A percentile compares a stretch with the other conserved stretches of the same genome.
These are phyloP conservation scores for Monopis laevigella DNA, from an alignment of 2,888 invertebrate genomes.

Conservation along the genomic window DNA sequence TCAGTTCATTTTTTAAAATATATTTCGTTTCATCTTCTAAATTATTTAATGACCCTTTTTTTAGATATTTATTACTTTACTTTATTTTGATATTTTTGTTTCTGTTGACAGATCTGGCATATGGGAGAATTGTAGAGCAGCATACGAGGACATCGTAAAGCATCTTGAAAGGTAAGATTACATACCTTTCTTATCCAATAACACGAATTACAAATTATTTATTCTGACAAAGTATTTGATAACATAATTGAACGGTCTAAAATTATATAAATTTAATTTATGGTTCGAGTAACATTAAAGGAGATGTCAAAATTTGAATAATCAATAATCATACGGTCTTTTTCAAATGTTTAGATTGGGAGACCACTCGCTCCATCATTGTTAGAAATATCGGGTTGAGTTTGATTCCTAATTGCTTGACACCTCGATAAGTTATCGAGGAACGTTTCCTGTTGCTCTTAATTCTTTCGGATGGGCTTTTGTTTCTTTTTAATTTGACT, in stretches of 20 bases:
- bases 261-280: constrained; percentile 2
- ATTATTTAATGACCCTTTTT: constrained; percentile 26
- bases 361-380: constrained; percentile 23
- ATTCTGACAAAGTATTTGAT: not conserved
- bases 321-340: constrained; percentile 11
- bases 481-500: constrained; percentile 7
- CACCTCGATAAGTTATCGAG: constrained; percentile 22
- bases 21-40: no score
- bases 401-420: constrained; percentile 24
- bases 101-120: constrained; percentile 80
- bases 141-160: constrained; percentile 95
- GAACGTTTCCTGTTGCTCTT: constrained; percentile 17
- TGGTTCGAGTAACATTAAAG: not conserved
- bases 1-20: constrained; percentile 7
- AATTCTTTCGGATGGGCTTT: constrained; percentile 8
- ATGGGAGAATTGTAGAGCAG: constrained; percentile 95
- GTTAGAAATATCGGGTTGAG: constrained; percentile 20
- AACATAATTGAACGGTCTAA: constrained; percentile 1
- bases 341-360: constrained; percentile 7
- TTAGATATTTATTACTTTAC: constrained; percentile 34
- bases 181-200: not conserved
- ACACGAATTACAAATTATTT: not conserved
- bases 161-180: constrained; percentile 88
- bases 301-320: constrained; percentile 13
- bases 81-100: constrained; percentile 24